Evolutionary conservation across 2,113 vertebrate species (phyloP).

Genomic region (Columba janthina): DNA sequence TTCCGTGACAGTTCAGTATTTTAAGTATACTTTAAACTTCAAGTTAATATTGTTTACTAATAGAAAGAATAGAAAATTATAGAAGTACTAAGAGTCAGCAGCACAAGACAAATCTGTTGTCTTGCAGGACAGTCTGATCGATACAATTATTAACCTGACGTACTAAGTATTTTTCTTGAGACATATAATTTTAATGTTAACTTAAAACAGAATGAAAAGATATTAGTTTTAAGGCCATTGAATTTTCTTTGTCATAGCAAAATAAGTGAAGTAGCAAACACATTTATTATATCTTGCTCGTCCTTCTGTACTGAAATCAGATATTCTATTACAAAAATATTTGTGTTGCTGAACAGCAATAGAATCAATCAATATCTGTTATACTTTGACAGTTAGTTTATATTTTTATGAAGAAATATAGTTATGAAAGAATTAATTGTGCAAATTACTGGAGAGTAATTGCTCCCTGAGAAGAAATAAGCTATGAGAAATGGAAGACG

Average conservation of each 20-base stretch:
- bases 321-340: neutral
- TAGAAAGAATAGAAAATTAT: neutral
- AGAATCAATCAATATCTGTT: neutral
- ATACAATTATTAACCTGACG: neutral
- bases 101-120: neutral
- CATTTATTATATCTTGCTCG: neutral
- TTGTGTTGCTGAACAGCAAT: neutral
- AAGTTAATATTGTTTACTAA: neutral
- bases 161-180: neutral
- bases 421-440: neutral
- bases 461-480: neutral
- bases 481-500: neutral
- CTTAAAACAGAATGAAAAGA: neutral
- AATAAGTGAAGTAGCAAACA: neutral
- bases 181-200: neutral
- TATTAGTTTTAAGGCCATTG: neutral
- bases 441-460: neutral
- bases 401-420: neutral
- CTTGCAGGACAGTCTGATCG: neutral
- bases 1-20: neutral
- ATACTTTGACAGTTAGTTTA: neutral
- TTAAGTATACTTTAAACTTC: neutral
- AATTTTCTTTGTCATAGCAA: slow-evolving; percentile 25
- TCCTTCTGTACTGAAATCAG: neutral
- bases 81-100: neutral